phyloP scores from a whole-genome alignment of 1,140 invertebrate genomes.

The Leptinotarsa lineolata region DNA sequence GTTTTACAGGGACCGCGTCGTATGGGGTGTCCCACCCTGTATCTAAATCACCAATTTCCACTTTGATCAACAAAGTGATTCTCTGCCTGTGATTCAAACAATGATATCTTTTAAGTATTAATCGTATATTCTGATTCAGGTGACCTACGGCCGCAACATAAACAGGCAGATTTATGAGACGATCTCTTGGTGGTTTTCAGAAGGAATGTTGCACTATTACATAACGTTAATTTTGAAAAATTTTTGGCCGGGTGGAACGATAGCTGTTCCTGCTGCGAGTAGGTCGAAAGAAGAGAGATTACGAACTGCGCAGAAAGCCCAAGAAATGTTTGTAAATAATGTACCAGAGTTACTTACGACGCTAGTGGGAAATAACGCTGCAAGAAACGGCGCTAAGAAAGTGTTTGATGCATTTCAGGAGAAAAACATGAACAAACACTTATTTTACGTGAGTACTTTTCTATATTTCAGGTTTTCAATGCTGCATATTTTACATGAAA shows the following conservation, averaged over 20 bases:
- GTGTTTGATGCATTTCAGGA: conserved; percentile 88
- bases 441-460: conserved; percentile 81
- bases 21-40: too few relatives aligned
- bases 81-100: too few relatives aligned
- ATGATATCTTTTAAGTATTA: too few relatives aligned
- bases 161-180: conserved; percentile 90
- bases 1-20: too few relatives aligned
- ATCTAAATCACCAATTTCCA: too few relatives aligned
- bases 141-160: conserved; percentile 88
- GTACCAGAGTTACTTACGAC: conserved; percentile 80
- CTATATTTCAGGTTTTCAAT: too few relatives aligned
- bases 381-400: conserved; percentile 80
- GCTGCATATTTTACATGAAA: too few relatives aligned
- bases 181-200: conserved; percentile 84
- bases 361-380: conserved; percentile 83
- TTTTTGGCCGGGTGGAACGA: conserved; percentile 83
- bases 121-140: conserved; percentile 44
- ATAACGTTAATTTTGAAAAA: conserved; percentile 80
- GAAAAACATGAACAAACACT: conserved; percentile 84
- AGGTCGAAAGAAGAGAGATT: conserved; percentile 74
- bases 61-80: too few relatives aligned
- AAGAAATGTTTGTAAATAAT: conserved; percentile 70
- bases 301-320: conserved; percentile 66
- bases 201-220: conserved; percentile 89
- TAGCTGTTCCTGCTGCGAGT: conserved; percentile 61